Conservation (phyloP, 2,797 vertebrate genomes). For the Allobates femoralis region DNA sequence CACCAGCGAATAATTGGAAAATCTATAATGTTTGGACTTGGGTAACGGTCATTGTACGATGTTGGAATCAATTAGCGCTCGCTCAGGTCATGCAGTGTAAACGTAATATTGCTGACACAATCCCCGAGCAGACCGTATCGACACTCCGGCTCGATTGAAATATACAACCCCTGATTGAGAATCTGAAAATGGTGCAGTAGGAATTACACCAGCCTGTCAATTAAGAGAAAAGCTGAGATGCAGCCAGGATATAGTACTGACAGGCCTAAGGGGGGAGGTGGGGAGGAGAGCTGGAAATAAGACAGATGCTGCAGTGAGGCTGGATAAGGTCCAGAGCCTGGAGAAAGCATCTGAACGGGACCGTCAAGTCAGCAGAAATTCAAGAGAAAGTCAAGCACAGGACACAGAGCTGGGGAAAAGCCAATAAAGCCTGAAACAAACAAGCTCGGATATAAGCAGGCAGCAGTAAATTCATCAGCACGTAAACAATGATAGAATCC, state of each 20-base stretch:
- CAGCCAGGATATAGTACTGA: neutral
- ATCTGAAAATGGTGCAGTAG: constrained; percentile 19
- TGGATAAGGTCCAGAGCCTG: constrained; percentile 33
- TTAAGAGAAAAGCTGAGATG: constrained; percentile 4
- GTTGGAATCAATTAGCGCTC: constrained; percentile 49
- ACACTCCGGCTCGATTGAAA: constrained; percentile 23
- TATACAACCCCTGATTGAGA: constrained; percentile 16
- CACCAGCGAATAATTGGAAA: constrained; percentile 50
- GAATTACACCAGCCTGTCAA: neutral
- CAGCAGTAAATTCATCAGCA: neutral
- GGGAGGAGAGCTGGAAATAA: neutral
- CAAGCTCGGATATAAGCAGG: neutral
- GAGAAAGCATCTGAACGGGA: constrained; percentile 17
- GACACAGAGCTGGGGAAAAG: constrained; percentile 14
- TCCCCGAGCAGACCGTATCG: constrained; percentile 44
- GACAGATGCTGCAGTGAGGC: constrained; percentile 28
- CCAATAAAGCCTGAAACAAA: constrained; percentile 30
- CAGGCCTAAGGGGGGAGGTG: neutral
- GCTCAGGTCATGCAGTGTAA: constrained; percentile 17
- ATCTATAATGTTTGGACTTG: constrained; percentile 51
- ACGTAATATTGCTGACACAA: constrained; percentile 48
- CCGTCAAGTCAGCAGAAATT: constrained; percentile 48
- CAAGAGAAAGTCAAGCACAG: constrained; percentile 31
- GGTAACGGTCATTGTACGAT: constrained; percentile 52
- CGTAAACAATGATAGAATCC: neutral